Percentiles rank a stretch among this genome's conserved stretches.
Conservation (phyloP, 1,140 invertebrate genomes). For the Drosophila pruinosa region DNA sequence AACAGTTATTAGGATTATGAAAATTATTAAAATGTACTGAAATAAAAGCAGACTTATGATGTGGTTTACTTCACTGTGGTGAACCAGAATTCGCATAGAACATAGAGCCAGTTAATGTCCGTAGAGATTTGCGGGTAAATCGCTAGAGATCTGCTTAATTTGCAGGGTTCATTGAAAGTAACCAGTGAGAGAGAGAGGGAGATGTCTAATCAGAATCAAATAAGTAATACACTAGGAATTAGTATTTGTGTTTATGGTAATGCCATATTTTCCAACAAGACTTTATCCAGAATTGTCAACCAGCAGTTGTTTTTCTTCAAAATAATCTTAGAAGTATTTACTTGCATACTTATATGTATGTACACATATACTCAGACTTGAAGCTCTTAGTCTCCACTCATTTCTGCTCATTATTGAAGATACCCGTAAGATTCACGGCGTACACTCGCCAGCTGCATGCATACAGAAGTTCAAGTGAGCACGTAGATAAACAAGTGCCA, state of each 20-base stretch:
- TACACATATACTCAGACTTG: no score
- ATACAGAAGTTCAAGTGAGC: constrained; percentile 48
- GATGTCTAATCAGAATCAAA: no score
- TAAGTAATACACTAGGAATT: no score
- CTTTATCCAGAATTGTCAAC: no score
- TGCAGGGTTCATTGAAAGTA: not conserved
- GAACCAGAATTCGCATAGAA: not conserved
- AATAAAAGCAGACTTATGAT: constrained; percentile 61
- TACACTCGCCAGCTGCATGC: not conserved
- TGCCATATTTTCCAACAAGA: no score
- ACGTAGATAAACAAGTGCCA: constrained; percentile 59
- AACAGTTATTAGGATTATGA: constrained; percentile 72
- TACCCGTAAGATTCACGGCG: not conserved
- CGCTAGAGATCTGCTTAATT: not conserved
- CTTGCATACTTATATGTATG: no score
- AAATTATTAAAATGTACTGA: constrained; percentile 64
- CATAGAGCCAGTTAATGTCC: not conserved
- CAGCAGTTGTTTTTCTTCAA: no score
- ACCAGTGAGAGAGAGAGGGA: not conserved
- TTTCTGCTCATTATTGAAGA: not conserved
- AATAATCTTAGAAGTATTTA: no score
- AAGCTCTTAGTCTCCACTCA: not conserved
- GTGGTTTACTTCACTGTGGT: constrained; percentile 45
- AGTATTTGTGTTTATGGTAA: no score
- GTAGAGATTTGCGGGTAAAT: constrained; percentile 1